A percentile compares a stretch with the other conserved stretches of the same genome.
phyloP scores from a whole-genome alignment of 2,888 invertebrate genomes.

The Ferdinandea cuprea region DNA sequence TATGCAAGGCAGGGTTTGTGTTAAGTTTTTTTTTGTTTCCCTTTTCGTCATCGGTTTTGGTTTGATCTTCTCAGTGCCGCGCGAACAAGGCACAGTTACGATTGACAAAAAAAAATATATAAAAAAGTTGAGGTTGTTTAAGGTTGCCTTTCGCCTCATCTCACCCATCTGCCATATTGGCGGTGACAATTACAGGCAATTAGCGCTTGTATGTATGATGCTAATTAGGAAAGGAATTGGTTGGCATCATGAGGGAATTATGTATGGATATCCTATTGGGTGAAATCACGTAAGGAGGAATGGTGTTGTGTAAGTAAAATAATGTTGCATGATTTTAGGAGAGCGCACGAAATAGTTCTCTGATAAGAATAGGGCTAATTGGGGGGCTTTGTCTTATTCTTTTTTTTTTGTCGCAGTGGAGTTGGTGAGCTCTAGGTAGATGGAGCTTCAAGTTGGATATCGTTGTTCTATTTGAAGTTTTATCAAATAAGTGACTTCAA shows the following conservation, averaged over 20 bases:
- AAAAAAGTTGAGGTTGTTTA: background rate
- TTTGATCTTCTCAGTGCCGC: constrained; percentile 31
- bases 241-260: constrained; percentile 7
- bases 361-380: too few species aligned
- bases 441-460: too few species aligned
- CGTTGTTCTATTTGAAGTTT: too few species aligned
- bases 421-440: too few species aligned
- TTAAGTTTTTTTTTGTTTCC: background rate
- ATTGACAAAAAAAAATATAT: background rate
- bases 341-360: background rate
- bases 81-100: constrained; percentile 23
- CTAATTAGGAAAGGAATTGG: constrained; percentile 49
- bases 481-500: too few species aligned
- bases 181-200: constrained; percentile 67
- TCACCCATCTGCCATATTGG: constrained; percentile 23
- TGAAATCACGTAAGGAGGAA: background rate
- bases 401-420: background rate
- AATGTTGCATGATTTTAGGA: constrained; percentile 27
- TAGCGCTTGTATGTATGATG: constrained; percentile 49
- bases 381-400: background rate
- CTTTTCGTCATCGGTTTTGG: constrained; percentile 22
- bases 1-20: constrained; percentile 43
- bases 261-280: background rate
- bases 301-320: background rate
- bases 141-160: background rate